Evolutionary conservation across 2,113 vertebrate genomes (phyloP).

Genomic region (Sphaerodactylus townsendi): DNA sequence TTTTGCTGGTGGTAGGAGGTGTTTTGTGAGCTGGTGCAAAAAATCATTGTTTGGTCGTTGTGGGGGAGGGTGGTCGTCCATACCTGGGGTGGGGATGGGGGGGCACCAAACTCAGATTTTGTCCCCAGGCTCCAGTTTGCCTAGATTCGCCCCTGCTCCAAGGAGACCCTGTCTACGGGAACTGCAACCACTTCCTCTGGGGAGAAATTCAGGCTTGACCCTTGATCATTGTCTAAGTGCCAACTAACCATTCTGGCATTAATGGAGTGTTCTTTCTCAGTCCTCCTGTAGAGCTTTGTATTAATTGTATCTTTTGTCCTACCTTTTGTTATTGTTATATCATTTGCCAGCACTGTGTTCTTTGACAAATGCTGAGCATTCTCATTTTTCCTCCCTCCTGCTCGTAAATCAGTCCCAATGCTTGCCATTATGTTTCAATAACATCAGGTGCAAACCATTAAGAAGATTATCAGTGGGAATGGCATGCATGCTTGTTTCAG

Average conservation of each 20-base stretch:
- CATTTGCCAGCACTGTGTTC: background rate
- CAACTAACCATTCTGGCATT: background rate
- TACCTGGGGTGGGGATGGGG: no score
- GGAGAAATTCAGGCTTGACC: background rate
- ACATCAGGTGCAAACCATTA: background rate
- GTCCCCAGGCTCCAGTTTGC: no score
- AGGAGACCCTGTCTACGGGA: constrained; percentile 20
- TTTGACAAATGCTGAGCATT: background rate
- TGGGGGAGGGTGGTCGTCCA: no score
- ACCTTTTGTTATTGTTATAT: background rate
- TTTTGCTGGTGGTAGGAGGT: no score
- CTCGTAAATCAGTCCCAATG: constrained; percentile 12
- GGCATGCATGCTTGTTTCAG: background rate
- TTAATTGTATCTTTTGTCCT: background rate
- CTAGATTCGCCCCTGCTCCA: no score
- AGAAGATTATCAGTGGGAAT: background rate
- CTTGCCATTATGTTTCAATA: background rate
- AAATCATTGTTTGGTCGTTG: no score
- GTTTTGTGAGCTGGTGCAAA: no score
- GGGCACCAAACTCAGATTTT: no score
- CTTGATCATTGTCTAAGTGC: background rate
- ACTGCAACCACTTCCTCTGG: background rate
- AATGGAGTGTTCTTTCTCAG: background rate
- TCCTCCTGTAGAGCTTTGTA: background rate
- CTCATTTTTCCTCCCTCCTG: background rate